Conservation (phyloP, 2,113 vertebrate species). For the Nothobranchius kuhntae region DNA sequence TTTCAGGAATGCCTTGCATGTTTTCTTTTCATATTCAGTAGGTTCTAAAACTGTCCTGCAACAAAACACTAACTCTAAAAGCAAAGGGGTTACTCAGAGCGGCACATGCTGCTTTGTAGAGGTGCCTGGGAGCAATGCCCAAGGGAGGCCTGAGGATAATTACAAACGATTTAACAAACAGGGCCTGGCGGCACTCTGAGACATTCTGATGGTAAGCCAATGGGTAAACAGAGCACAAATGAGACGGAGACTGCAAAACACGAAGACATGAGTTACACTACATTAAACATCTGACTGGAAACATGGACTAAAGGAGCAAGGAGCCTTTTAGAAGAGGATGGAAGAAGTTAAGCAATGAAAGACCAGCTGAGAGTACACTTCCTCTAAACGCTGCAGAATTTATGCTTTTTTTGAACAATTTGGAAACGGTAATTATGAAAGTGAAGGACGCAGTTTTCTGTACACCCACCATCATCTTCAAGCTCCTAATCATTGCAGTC, state of each 20-base stretch:
- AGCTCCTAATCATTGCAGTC: slow-evolving; percentile 32
- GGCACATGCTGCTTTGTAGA: slow-evolving; percentile 34
- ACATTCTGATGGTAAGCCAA: slow-evolving; percentile 51
- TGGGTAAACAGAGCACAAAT: slow-evolving; percentile 51
- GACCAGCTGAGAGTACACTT: slow-evolving; percentile 1
- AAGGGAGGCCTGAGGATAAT: slow-evolving; percentile 70
- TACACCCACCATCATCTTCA: slow-evolving; percentile 32
- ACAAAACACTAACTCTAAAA: slow-evolving; percentile 11
- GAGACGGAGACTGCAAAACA: slow-evolving; percentile 30
- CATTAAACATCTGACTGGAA: slow-evolving; percentile 28
- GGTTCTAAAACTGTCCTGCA: slow-evolving; percentile 16
- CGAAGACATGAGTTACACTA: slow-evolving; percentile 41
- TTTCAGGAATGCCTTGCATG: slow-evolving; percentile 1
- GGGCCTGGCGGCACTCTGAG: slow-evolving; percentile 37
- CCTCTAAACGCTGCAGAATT: slow-evolving; percentile 1
- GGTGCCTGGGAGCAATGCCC: slow-evolving; percentile 57
- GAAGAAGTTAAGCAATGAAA: neutral
- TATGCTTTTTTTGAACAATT: slow-evolving; percentile 13
- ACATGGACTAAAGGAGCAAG: slow-evolving; percentile 18
- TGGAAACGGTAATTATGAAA: slow-evolving; percentile 32
- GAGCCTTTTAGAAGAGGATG: slow-evolving; percentile 25
- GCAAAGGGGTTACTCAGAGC: slow-evolving; percentile 40
- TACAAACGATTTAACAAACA: slow-evolving; percentile 74
- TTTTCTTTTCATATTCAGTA: slow-evolving; percentile 11
- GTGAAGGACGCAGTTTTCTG: slow-evolving; percentile 14